Conservation (phyloP, 92 coral and sea anemone species). For the Diadumene lineata region DNA sequence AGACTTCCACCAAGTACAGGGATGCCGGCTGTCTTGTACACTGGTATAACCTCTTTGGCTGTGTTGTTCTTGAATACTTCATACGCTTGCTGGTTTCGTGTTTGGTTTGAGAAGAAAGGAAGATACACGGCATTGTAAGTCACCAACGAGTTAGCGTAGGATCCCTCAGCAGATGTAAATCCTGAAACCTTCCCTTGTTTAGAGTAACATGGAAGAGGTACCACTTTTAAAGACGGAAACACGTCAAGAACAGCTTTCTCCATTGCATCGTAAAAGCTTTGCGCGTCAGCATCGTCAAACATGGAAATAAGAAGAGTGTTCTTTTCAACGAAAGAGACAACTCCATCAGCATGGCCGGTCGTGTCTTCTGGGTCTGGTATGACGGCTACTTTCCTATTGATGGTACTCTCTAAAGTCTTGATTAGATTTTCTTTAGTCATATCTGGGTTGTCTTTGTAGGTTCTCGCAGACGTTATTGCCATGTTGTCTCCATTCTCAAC, state of each 20-base stretch:
- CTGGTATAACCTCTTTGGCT: slow-evolving; percentile 60
- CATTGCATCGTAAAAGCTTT: slow-evolving; percentile 44
- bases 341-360: slow-evolving; percentile 79
- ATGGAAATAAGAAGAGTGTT: slow-evolving; percentile 52
- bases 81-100: slow-evolving; percentile 48
- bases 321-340: slow-evolving; percentile 68
- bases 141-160: slow-evolving; percentile 75
- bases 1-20: slow-evolving; percentile 77
- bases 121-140: slow-evolving; percentile 78
- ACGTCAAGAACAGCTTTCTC: slow-evolving; percentile 43
- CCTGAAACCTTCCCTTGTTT: slow-evolving; percentile 41
- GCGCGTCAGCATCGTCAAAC: slow-evolving; percentile 46
- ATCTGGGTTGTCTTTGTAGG: slow-evolving; percentile 49
- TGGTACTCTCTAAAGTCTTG: slow-evolving; percentile 39
- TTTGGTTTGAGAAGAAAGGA: slow-evolving; percentile 55
- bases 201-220: slow-evolving; percentile 60
- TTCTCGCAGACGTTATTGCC: slow-evolving; percentile 52
- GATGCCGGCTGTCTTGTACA: slow-evolving; percentile 47
- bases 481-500: slow-evolving; percentile 64
- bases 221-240: slow-evolving; percentile 52
- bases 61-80: slow-evolving; percentile 54
- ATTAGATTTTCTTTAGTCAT: slow-evolving; percentile 23
- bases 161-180: slow-evolving; percentile 59
- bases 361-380: slow-evolving; percentile 69
- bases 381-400: slow-evolving; percentile 54